Evolutionary conservation across 2,888 invertebrate genomes (phyloP).

Genomic region (Tribolium freemani): DNA sequence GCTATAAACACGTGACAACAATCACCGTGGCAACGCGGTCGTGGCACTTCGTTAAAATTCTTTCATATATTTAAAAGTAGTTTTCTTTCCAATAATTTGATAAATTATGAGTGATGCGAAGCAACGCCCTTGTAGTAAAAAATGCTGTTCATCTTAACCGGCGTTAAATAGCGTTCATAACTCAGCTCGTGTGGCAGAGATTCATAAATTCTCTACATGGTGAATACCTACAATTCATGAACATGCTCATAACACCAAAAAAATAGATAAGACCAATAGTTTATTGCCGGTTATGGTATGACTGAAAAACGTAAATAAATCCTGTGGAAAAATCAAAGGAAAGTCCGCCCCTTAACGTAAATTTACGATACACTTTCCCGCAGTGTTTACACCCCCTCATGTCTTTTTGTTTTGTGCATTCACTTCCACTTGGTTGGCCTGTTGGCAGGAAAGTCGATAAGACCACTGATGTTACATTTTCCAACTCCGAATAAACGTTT

Average conservation of each 20-base stretch:
- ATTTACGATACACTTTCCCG: constrained; percentile 38
- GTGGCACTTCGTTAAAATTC: too few species aligned
- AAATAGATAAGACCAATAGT: constrained; percentile 15
- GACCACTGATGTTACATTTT: constrained; percentile 26
- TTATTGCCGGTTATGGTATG: constrained; percentile 18
- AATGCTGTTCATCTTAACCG: background rate
- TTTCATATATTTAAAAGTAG: too few species aligned
- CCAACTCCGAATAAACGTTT: constrained; percentile 15
- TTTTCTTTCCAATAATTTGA: background rate
- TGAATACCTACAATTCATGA: constrained; percentile 2
- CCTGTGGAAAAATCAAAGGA: constrained; percentile 25
- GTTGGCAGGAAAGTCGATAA: constrained; percentile 31
- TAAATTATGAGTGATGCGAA: background rate
- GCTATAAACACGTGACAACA: too few species aligned
- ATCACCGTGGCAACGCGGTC: too few species aligned
- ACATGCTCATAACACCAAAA: constrained; percentile 23
- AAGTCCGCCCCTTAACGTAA: constrained; percentile 15
- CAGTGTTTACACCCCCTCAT: constrained; percentile 38
- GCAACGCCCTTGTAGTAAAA: background rate
- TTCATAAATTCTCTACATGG: constrained; percentile 21
- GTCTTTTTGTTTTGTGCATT: constrained; percentile 33
- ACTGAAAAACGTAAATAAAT: constrained; percentile 25
- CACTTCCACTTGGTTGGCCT: constrained; percentile 23
- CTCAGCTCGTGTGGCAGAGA: constrained; percentile 4
- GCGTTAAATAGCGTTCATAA: constrained; percentile 5